Base-by-base conservation (phyloP, 2,888 invertebrate species). In the Drosophila pullipes region DNA sequence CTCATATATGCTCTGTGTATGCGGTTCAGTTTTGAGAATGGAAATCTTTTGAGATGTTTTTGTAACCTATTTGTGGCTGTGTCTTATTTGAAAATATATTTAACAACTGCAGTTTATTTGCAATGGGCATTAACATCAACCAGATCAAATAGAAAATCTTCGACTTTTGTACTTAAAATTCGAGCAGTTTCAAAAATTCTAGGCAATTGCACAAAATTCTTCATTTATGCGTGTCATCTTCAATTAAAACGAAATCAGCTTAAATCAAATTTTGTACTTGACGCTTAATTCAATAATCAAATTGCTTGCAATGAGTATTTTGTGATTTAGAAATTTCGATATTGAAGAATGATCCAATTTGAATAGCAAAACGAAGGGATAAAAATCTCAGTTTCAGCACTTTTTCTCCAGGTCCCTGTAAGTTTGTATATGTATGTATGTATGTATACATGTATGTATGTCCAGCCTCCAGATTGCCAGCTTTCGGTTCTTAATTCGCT, bases 381-480 rank as follows among this genome's bases (percentile, higher is more conserved):
- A 9, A 0, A 18, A 18, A 28, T 28, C 16, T 3, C 28, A 16
- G 10, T n/a, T 4, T 4, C 11, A 4, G 41, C 10, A n/a, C 41
- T 2, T 10, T 41, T n/a, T 41, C n/a, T 18, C 18, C 7, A 18
- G 16, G 37, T 37, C 6, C 37, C 16, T 5, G 16, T 13, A 35
- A 16, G 35, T 37, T 2, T 31, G 16, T 37, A 6, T 37, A 18
- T 37, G 7, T 18, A 37, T 16, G 11, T 37, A 6, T 16, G 13
- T 49, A 16, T 16, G 9, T 35, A 35, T 35, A 0, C 1, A 35
- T 35, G 4, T 18, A 41, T n/a, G 2, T 47, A 22, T 47, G 39
- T 39, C 60, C 53, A 62, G 64, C 22, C 50, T 61, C 73, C 53
- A 47, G 7, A n/a, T 37, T 41, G 18, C 30, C 31, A 37, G 60